A percentile compares a stretch with the other conserved stretches of the same genome.
Conservation (phyloP, 2,888 invertebrate species). For the Drosophila mimetica region DNA sequence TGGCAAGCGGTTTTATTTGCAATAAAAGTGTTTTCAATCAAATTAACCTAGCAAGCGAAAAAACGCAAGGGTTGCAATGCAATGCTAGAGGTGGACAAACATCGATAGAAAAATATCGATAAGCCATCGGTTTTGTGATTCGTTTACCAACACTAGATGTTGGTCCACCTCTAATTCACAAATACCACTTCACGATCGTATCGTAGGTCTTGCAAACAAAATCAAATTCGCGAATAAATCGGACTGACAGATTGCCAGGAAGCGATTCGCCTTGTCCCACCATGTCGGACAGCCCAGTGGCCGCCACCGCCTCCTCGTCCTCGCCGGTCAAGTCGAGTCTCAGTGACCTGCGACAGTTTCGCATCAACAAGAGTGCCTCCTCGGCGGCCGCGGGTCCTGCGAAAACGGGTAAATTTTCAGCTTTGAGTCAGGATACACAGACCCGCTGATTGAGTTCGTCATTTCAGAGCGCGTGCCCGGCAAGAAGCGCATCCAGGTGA, state of each 20-base stretch:
- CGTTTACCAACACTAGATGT: no score
- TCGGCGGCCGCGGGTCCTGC: slow-evolving; percentile 56
- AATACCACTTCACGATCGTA: slow-evolving; percentile 28
- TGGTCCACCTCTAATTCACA: no score
- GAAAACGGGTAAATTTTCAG: slow-evolving; percentile 70
- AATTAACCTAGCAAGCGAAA: slow-evolving; percentile 63
- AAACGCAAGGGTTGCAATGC: slow-evolving; percentile 52
- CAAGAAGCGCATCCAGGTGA: slow-evolving; percentile 82
- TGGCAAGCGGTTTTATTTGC: slow-evolving; percentile 30
- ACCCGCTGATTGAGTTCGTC: neutral
- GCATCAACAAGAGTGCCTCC: slow-evolving; percentile 76
- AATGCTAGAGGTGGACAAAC: no score
- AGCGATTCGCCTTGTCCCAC: slow-evolving; percentile 35
- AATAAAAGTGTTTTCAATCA: slow-evolving; percentile 50
- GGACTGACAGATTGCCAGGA: slow-evolving; percentile 30
- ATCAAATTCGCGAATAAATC: slow-evolving; percentile 49
- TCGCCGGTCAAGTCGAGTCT: slow-evolving; percentile 73
- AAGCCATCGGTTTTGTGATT: no score
- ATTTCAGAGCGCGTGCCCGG: slow-evolving; percentile 82
- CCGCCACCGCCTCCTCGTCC: slow-evolving; percentile 19
- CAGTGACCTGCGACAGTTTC: slow-evolving; percentile 82
- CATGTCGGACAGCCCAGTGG: slow-evolving; percentile 73
- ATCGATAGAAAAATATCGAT: no score
- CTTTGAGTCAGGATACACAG: no score
- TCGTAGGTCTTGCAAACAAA: slow-evolving; percentile 25